A percentile compares a stretch with the other conserved stretches of the same genome.
These are phyloP conservation scores for Danio aesculapii DNA, from an alignment of 2,797 vertebrate species.

Conservation along the genomic window DNA sequence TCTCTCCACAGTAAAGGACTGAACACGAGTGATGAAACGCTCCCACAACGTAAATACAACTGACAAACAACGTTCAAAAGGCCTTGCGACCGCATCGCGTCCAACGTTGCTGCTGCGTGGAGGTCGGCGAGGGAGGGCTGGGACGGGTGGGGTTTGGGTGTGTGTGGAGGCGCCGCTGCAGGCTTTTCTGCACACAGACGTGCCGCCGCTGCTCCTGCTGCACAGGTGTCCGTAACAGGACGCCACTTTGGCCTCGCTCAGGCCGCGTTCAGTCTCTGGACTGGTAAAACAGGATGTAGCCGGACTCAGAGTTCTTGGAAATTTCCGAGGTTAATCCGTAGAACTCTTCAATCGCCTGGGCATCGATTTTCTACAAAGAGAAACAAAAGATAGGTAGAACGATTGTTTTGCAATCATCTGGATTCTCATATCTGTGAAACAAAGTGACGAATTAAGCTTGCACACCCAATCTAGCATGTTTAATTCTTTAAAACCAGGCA, in stretches of 20 bases:
- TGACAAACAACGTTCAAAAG: conserved; percentile 65
- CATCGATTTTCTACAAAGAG: conserved; percentile 87
- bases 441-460: too few species aligned
- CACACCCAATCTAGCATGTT: background rate
- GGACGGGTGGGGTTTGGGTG: conserved; percentile 42
- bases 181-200: conserved; percentile 62
- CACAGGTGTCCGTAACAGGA: conserved; percentile 60
- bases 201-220: conserved; percentile 44
- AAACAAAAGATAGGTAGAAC: background rate
- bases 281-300: conserved; percentile 94
- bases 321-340: conserved; percentile 93
- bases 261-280: conserved; percentile 86
- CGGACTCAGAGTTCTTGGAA: conserved; percentile 93
- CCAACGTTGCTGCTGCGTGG: conserved; percentile 45
- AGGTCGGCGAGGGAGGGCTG: conserved; percentile 43
- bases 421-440: background rate
- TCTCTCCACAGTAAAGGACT: conserved; percentile 52
- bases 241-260: conserved; percentile 70
- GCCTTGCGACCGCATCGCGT: conserved; percentile 49
- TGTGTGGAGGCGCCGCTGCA: conserved; percentile 63
- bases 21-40: conserved; percentile 68
- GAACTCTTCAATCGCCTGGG: conserved; percentile 94
- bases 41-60: conserved; percentile 74
- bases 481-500: background rate
- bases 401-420: background rate